A percentile compares a stretch with the other conserved stretches of the same genome.
phyloP scores from a whole-genome alignment of 2,888 invertebrate genomes.

The Drosophila bunnanda region DNA sequence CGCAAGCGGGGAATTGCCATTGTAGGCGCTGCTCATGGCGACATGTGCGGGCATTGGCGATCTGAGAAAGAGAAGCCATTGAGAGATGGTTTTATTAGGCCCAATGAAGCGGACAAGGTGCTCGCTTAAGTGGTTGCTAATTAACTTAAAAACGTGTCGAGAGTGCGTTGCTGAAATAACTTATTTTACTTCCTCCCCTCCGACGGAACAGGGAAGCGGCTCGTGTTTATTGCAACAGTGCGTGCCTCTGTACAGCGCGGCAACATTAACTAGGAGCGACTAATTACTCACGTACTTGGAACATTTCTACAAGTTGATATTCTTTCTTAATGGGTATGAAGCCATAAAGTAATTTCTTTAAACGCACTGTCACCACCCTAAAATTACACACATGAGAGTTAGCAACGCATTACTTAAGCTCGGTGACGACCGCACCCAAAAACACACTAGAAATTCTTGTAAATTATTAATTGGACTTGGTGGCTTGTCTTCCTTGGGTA shows the following conservation, averaged over 20 bases:
- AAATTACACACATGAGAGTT: slow-evolving; percentile 57
- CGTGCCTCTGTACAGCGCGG: slow-evolving; percentile 47
- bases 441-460: slow-evolving; percentile 19
- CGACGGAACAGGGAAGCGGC: slow-evolving; percentile 5
- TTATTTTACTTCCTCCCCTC: neutral
- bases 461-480: slow-evolving; percentile 46
- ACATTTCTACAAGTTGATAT: slow-evolving; percentile 81
- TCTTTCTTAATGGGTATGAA: slow-evolving; percentile 81
- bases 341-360: slow-evolving; percentile 82
- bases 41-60: slow-evolving; percentile 81
- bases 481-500: neutral
- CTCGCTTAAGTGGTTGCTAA: slow-evolving; percentile 18
- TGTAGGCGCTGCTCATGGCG: slow-evolving; percentile 80
- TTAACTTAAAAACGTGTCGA: slow-evolving; percentile 31
- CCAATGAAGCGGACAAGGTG: neutral
- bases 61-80: slow-evolving; percentile 63
- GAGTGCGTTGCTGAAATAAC: slow-evolving; percentile 19
- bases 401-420: slow-evolving; percentile 26
- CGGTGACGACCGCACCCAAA: slow-evolving; percentile 4
- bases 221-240: slow-evolving; percentile 41
- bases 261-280: slow-evolving; percentile 39
- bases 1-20: slow-evolving; percentile 82
- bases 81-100: slow-evolving; percentile 5
- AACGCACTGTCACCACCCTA: slow-evolving; percentile 81
- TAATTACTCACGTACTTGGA: slow-evolving; percentile 79